These are phyloP conservation scores for Resseliella maxima DNA, from an alignment of 2,888 invertebrate genomes.

Conservation along the genomic window DNA sequence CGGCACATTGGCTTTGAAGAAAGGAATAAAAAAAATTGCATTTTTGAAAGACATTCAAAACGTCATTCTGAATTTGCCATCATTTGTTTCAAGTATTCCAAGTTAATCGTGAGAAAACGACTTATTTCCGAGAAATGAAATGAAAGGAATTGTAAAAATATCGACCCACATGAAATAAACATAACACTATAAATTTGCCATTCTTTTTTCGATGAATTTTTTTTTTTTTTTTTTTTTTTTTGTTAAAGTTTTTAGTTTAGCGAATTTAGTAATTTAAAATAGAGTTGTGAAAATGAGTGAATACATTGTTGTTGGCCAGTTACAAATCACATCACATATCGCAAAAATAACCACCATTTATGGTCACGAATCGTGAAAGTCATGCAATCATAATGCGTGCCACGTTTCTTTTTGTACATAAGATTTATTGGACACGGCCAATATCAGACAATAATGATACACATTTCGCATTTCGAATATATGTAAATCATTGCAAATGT, in stretches of 20 bases:
- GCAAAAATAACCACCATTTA: background rate
- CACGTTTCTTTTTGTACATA: constrained; percentile 15
- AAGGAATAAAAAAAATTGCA: background rate
- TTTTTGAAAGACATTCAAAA: background rate
- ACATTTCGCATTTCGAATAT: background rate
- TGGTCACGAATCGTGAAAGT: constrained; percentile 3
- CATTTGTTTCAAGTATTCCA: background rate
- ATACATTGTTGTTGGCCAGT: background rate
- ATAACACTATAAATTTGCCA: background rate
- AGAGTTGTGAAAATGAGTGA: background rate
- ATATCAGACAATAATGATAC: background rate
- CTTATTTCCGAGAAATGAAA: background rate
- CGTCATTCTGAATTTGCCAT: background rate
- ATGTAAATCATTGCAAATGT: background rate
- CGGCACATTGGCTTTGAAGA: constrained; percentile 1
- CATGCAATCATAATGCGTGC: background rate
- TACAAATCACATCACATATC: background rate
- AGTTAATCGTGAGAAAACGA: background rate
- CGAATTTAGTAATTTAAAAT: background rate
- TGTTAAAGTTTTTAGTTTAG: background rate
- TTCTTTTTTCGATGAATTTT: background rate
- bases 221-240: background rate
- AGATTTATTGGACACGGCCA: constrained; percentile 20
- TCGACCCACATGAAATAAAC: background rate
- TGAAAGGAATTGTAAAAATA: background rate